These are phyloP conservation scores for Etheostoma cragini DNA, from an alignment of 2,113 vertebrate species.

Conservation along the genomic window DNA sequence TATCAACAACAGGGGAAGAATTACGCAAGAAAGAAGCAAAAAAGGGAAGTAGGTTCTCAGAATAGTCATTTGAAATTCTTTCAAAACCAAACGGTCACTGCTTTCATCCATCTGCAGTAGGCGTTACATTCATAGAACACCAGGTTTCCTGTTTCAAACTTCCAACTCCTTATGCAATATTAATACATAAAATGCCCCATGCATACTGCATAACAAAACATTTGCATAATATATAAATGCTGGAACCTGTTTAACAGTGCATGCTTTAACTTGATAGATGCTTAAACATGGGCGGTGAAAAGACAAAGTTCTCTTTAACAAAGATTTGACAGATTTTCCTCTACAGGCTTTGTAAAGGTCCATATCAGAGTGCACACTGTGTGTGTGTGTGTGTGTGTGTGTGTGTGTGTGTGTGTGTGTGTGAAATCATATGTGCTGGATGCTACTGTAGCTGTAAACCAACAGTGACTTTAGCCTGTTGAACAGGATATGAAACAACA, in stretches of 20 bases:
- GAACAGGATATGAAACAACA: not conserved
- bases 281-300: not conserved
- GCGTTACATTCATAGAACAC: not conserved
- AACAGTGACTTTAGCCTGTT: constrained; percentile 35
- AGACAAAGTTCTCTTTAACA: not conserved
- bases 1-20: not conserved
- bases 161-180: constrained; percentile 32
- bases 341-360: constrained; percentile 43
- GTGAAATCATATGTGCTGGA: not conserved
- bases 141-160: constrained; percentile 36
- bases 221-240: constrained; percentile 35
- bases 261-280: not conserved
- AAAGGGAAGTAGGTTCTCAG: not conserved
- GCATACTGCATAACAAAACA: constrained; percentile 17
- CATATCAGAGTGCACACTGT: not conserved
- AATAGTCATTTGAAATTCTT: not conserved
- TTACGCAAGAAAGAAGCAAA: not conserved
- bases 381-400: constrained; percentile 9
- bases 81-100: not conserved
- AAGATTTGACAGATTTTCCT: not conserved
- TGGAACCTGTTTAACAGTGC: not conserved
- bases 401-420: constrained; percentile 1
- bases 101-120: not conserved
- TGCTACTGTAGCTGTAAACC: constrained; percentile 20
- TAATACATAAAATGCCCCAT: constrained; percentile 20